Evolutionary conservation across 2,888 invertebrate species (phyloP).

Genomic region (Mimachlamys varia): DNA sequence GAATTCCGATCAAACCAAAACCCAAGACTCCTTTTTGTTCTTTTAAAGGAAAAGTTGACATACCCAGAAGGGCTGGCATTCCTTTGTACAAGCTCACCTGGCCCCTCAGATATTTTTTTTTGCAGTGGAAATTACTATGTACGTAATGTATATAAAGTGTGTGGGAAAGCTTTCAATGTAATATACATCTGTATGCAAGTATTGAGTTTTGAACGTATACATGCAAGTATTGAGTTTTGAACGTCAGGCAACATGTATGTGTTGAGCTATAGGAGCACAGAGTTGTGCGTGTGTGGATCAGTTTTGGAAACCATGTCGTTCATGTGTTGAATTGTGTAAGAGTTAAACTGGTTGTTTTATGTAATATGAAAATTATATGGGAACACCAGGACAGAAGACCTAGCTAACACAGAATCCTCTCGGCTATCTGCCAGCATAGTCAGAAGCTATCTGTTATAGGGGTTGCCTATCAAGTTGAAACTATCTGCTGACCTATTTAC

Average conservation of each 20-base stretch:
- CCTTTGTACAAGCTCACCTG: too few species aligned
- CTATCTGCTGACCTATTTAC: constrained; percentile 4
- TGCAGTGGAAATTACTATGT: too few species aligned
- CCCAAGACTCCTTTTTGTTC: too few species aligned
- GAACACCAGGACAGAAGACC: not conserved
- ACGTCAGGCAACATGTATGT: not conserved
- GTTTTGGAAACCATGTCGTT: not conserved
- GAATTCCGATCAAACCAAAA: too few species aligned
- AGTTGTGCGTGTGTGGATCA: too few species aligned
- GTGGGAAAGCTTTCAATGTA: too few species aligned
- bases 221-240: not conserved
- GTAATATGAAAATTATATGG: not conserved
- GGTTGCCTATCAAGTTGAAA: not conserved
- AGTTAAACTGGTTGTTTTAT: not conserved
- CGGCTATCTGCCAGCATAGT: constrained; percentile 3
- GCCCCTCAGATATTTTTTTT: too few species aligned
- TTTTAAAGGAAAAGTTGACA: too few species aligned
- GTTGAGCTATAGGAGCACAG: too few species aligned
- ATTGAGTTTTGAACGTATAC: not conserved
- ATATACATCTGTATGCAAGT: too few species aligned
- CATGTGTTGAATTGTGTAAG: not conserved
- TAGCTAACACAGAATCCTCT: not conserved
- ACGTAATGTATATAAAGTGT: too few species aligned
- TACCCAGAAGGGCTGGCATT: too few species aligned
- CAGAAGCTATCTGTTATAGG: not conserved